A percentile compares a stretch with the other conserved stretches of the same genome.
These are phyloP conservation scores for Siphamia tubifer DNA, from an alignment of 2,113 vertebrate genomes.

Conservation along the genomic window DNA sequence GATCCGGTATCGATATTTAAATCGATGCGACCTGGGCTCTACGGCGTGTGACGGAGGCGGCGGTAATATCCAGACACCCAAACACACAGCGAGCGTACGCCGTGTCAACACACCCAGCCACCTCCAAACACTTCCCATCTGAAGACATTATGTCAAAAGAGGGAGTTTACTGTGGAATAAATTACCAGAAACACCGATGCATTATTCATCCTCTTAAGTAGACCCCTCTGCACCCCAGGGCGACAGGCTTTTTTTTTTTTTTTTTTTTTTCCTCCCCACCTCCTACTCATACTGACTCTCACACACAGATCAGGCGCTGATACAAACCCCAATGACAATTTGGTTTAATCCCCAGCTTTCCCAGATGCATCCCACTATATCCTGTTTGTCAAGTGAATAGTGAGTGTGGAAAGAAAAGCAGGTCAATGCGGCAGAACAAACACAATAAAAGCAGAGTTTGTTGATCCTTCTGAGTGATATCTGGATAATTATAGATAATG, in stretches of 20 bases:
- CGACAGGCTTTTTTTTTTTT: too few species aligned
- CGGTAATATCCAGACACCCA: not conserved
- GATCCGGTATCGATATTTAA: too few species aligned
- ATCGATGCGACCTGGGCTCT: too few species aligned
- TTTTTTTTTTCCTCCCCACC: slow-evolving; percentile 16
- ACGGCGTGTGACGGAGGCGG: too few species aligned
- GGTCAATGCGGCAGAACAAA: slow-evolving; percentile 7
- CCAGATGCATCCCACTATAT: slow-evolving; percentile 19
- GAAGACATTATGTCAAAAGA: slow-evolving; percentile 38
- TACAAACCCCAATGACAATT: slow-evolving; percentile 54
- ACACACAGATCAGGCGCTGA: slow-evolving; percentile 30
- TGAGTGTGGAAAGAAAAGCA: slow-evolving; percentile 29
- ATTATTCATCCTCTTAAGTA: slow-evolving; percentile 67
- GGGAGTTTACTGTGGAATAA: slow-evolving; percentile 54
- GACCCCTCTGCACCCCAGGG: slow-evolving; percentile 49
- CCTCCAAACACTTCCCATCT: slow-evolving; percentile 12
- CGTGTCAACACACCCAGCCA: slow-evolving; percentile 31
- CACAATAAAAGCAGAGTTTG: not conserved
- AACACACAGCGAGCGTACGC: not conserved
- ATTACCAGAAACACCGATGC: slow-evolving; percentile 49
- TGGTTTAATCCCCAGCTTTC: slow-evolving; percentile 30
- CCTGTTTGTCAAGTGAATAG: slow-evolving; percentile 32
- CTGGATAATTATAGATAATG: slow-evolving; percentile 63
- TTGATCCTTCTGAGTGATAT: slow-evolving; percentile 41
- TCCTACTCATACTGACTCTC: slow-evolving; percentile 29